phyloP scores from a whole-genome alignment of 1,140 invertebrate species.

The Aphis craccivora region DNA sequence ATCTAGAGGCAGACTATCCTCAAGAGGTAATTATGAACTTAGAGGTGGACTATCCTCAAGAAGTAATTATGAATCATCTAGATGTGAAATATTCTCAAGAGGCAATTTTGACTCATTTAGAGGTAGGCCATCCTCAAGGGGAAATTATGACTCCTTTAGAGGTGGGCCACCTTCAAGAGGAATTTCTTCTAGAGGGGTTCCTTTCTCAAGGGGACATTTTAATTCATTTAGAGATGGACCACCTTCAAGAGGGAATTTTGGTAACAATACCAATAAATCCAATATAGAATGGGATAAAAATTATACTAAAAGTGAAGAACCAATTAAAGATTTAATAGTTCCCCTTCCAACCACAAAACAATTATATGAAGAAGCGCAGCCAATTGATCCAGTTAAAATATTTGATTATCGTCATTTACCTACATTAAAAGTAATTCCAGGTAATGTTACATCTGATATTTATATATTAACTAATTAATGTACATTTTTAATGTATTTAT shows the following conservation, averaged over 20 bases:
- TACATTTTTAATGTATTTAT: background rate
- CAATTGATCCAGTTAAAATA: conserved; percentile 53
- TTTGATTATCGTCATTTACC: conserved; percentile 56
- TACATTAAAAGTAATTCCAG: conserved; percentile 54
- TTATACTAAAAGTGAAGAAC: background rate
- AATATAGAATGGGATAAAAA: conserved; percentile 19
- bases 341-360: background rate
- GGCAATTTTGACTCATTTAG: conserved; percentile 23
- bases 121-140: conserved; percentile 12
- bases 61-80: background rate
- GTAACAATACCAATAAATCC: background rate
- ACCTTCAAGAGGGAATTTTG: background rate
- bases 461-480: background rate
- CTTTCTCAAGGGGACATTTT: conserved; percentile 3
- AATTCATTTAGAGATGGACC: background rate
- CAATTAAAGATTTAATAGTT: conserved; percentile 7
- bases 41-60: background rate
- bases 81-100: background rate
- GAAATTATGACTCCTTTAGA: conserved; percentile 17
- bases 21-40: conserved; percentile 9
- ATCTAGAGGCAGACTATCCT: background rate
- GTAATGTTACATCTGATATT: background rate
- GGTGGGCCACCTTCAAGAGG: background rate
- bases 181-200: background rate
- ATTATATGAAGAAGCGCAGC: conserved; percentile 30